Evolutionary conservation across 2,888 invertebrate genomes (phyloP).

Genomic region (Drosophila percnosoma): DNA sequence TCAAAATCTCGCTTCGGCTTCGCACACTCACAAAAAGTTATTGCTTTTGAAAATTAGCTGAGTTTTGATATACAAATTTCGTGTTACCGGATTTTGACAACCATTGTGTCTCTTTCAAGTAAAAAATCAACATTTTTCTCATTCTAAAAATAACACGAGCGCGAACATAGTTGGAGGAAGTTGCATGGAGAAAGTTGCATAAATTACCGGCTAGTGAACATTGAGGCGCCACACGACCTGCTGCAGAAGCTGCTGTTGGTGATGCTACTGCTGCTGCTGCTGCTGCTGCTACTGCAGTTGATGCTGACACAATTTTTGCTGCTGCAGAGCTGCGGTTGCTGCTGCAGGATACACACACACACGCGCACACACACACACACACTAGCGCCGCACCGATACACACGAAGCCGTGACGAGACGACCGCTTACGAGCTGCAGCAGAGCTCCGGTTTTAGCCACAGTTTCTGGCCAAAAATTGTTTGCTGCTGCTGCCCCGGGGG

Average conservation of each 20-base stretch:
- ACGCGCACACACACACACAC: conserved; percentile 26
- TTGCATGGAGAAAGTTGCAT: conserved; percentile 36
- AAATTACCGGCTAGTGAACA: conserved; percentile 65
- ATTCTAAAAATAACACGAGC: conserved; percentile 25
- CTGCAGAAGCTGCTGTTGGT: conserved; percentile 53
- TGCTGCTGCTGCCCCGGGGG: conserved; percentile 51
- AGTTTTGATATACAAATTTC: neutral
- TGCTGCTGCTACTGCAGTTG: conserved; percentile 60
- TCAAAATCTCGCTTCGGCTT: neutral
- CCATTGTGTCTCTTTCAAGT: neutral
- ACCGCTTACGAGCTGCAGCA: conserved; percentile 34
- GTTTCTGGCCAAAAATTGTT: conserved; percentile 42
- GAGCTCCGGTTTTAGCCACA: conserved; percentile 55
- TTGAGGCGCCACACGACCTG: conserved; percentile 65
- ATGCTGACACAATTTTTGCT: conserved; percentile 76
- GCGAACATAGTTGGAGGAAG: conserved; percentile 34
- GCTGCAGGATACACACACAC: conserved; percentile 58
- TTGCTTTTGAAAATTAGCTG: neutral
- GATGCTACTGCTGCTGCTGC: conserved; percentile 27
- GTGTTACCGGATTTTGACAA: neutral
- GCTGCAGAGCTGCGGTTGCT: conserved; percentile 70
- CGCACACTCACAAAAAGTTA: neutral
- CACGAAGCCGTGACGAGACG: conserved; percentile 47
- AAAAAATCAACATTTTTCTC: neutral
- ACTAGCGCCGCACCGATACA: conserved; percentile 2